These are phyloP conservation scores for Mythimna albipuncta DNA, from an alignment of 2,888 invertebrate genomes.

Conservation along the genomic window DNA sequence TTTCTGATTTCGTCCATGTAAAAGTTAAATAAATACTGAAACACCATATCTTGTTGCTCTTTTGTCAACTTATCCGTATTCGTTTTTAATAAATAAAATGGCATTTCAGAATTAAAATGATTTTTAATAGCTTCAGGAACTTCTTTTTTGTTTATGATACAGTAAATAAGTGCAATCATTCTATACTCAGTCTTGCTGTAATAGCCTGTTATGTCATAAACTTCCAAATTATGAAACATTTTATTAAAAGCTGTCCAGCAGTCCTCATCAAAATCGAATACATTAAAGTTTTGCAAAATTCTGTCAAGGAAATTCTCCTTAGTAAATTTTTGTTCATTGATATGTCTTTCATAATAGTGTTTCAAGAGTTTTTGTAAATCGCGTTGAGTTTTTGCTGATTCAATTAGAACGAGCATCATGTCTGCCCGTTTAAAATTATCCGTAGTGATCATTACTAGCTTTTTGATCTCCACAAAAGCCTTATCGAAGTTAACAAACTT, in stretches of 20 bases:
- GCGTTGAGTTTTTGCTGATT: constrained; percentile 69
- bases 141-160: constrained; percentile 69
- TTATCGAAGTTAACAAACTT: constrained; percentile 74
- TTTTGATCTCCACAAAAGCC: constrained; percentile 73
- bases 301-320: constrained; percentile 72
- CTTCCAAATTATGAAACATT: constrained; percentile 72
- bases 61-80: constrained; percentile 32
- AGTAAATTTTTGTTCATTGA: constrained; percentile 69
- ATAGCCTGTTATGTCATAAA: constrained; percentile 64
- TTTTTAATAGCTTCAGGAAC: constrained; percentile 62
- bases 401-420: constrained; percentile 69
- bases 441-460: constrained; percentile 65
- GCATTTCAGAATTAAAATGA: constrained; percentile 41
- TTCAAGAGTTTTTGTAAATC: constrained; percentile 71
- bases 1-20: constrained; percentile 64
- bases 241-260: constrained; percentile 77
- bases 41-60: constrained; percentile 51
- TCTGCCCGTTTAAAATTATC: constrained; percentile 66
- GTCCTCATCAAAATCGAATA: constrained; percentile 72
- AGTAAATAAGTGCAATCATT: constrained; percentile 69
- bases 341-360: constrained; percentile 77
- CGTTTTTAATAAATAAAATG: constrained; percentile 42
- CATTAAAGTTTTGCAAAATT: constrained; percentile 67
- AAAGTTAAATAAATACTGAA: constrained; percentile 59
- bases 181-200: constrained; percentile 60